These are phyloP conservation scores for Temnothorax curvispinosus DNA, from an alignment of 1,140 invertebrate genomes.

Conservation along the genomic window DNA sequence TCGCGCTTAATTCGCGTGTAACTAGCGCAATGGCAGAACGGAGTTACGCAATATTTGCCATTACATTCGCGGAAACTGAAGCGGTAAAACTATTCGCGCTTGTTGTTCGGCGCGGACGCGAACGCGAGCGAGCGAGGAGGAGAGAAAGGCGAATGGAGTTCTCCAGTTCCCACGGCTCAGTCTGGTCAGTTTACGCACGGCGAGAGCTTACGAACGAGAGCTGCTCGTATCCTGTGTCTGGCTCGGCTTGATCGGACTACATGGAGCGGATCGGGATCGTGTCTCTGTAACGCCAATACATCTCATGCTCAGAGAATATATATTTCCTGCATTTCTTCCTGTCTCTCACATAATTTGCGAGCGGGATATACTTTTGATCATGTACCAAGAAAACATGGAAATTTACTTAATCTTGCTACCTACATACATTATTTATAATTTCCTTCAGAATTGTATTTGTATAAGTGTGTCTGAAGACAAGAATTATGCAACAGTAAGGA, in stretches of 20 bases:
- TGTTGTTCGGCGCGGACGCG: not conserved
- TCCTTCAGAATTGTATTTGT: not conserved
- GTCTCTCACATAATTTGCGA: not conserved
- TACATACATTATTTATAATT: not conserved
- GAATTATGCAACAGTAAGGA: not conserved
- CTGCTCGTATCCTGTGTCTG: not conserved
- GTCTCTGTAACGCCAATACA: not conserved
- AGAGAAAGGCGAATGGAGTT: slow-evolving; percentile 48
- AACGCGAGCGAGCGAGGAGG: not conserved
- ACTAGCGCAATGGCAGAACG: slow-evolving; percentile 10
- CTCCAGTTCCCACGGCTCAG: slow-evolving; percentile 60
- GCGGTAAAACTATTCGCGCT: slow-evolving; percentile 37
- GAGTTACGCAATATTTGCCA: slow-evolving; percentile 51
- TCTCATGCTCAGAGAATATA: not conserved
- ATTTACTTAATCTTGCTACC: not conserved
- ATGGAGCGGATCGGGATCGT: not conserved
- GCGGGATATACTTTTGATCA: not conserved
- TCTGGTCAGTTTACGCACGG: slow-evolving; percentile 23
- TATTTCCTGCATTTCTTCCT: not conserved
- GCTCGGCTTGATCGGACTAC: not conserved
- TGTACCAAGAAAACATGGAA: not conserved
- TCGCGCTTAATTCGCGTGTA: slow-evolving; percentile 62
- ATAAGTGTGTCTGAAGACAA: not conserved
- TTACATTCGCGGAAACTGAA: slow-evolving; percentile 50
- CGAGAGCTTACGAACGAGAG: slow-evolving; percentile 12